Evolutionary conservation across 2,888 invertebrate genomes (phyloP), one percentile per base, ranked within the genome.

Genomic region (Hyposoter dolosus): DNA sequence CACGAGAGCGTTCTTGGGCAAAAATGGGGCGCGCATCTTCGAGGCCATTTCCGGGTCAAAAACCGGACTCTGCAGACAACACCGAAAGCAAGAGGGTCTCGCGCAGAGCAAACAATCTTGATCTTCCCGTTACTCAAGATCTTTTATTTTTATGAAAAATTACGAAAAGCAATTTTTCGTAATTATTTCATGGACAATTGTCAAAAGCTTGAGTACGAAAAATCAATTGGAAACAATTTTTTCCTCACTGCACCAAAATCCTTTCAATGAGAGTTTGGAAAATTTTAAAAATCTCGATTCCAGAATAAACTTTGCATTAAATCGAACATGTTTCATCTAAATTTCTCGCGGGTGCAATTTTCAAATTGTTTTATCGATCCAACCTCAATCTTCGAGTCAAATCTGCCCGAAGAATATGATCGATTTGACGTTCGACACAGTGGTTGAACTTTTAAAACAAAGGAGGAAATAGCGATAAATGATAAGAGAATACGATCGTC

Each of bases 391-490:
- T 60, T 69, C 75, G 40, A 60, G 17, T 63, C 12, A 60, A 82
- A 77, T 85, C 83, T 74, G 68, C 84, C 78, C 56, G 68, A 63
- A 23, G 82, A 83, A 85, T 83, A 84, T 84, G 82, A 88, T 90
- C 80, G 86, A 88, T 82, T 84, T 79, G 84, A 87, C 10, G 77
- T 71, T 66, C 76, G 5, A 28, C 23, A 5, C 35, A 17, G 40
- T 17, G 3, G 17, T 47, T 63, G 19, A 86, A 83, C 87, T 88
- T 88, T 89, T 88, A 89, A 86, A 86, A 65, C 76, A 83, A 87
- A 86, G 85, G 89, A 90, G 93, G 91, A 92, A 92, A 92, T 91
- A 90, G 91, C 90, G 92, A 92, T 92, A 87, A 76, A 79, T 90
- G 92, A 92, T 93, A 91, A 88, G 87, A 80, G 84, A 88, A 28